These are phyloP conservation scores for Pristionchus fissidentatus DNA, from an alignment of 2,888 invertebrate genomes.

Conservation along the genomic window DNA sequence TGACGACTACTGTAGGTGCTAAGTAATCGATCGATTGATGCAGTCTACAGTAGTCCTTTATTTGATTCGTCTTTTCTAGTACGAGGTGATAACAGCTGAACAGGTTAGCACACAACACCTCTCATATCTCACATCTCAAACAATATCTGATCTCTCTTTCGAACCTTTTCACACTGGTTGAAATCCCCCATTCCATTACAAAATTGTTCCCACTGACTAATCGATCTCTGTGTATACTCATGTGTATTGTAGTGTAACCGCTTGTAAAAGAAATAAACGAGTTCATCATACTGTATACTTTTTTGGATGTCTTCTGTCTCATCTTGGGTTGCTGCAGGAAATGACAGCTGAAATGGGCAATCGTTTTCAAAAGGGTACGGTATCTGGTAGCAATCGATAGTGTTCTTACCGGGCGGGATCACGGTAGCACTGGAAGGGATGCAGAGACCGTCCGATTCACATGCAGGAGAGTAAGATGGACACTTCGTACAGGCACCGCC, in stretches of 20 bases:
- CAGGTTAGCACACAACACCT: neutral
- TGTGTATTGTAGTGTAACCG: too few relatives aligned
- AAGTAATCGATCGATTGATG: neutral
- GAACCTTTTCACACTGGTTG: neutral
- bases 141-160: neutral
- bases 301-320: neutral
- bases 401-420: neutral
- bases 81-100: neutral
- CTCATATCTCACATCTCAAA: neutral
- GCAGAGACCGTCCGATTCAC: neutral
- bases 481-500: slow-evolving; percentile 13
- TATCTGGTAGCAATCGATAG: neutral
- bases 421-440: neutral
- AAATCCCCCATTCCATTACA: neutral
- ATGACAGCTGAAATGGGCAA: neutral
- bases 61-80: neutral
- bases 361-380: neutral
- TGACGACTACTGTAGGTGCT: slow-evolving; percentile 4
- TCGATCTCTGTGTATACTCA: slow-evolving; percentile 30
- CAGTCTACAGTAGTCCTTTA: slow-evolving; percentile 3
- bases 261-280: neutral
- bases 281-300: neutral
- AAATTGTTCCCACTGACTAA: slow-evolving; percentile 34
- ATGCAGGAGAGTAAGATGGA: neutral
- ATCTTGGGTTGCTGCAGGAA: neutral